These are phyloP conservation scores for Pseudorasbora parva DNA, from an alignment of 2,113 vertebrate species.

Conservation along the genomic window DNA sequence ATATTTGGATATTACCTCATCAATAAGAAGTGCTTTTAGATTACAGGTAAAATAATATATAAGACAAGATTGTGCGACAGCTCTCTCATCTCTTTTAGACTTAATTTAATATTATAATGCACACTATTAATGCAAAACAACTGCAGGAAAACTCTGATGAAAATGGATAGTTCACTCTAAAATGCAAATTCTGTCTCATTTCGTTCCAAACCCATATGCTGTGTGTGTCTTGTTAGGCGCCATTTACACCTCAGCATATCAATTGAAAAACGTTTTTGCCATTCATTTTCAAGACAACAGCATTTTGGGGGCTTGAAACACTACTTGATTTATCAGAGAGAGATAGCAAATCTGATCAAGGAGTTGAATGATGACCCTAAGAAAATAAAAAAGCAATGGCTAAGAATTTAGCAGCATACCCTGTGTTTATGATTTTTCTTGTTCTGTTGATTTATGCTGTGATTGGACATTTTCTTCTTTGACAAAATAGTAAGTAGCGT, in stretches of 20 bases:
- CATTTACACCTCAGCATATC: too few species aligned
- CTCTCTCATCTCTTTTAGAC: not conserved
- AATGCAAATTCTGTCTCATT: not conserved
- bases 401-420: not conserved
- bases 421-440: not conserved
- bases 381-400: not conserved
- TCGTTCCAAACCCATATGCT: not conserved
- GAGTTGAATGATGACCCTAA: not conserved
- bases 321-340: not conserved
- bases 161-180: not conserved
- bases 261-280: too few species aligned
- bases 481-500: not conserved
- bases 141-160: constrained; percentile 4
- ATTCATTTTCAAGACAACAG: too few species aligned
- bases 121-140: not conserved
- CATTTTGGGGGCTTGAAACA: too few species aligned
- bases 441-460: not conserved
- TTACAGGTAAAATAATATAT: not conserved
- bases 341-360: not conserved
- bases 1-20: not conserved
- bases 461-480: not conserved
- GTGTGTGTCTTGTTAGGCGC: not conserved
- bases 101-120: not conserved
- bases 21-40: not conserved
- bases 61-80: not conserved